Percentiles rank a stretch among this genome's conserved stretches.
phyloP scores from a whole-genome alignment of 2,797 vertebrate species.

The Pitangus sulphuratus region DNA sequence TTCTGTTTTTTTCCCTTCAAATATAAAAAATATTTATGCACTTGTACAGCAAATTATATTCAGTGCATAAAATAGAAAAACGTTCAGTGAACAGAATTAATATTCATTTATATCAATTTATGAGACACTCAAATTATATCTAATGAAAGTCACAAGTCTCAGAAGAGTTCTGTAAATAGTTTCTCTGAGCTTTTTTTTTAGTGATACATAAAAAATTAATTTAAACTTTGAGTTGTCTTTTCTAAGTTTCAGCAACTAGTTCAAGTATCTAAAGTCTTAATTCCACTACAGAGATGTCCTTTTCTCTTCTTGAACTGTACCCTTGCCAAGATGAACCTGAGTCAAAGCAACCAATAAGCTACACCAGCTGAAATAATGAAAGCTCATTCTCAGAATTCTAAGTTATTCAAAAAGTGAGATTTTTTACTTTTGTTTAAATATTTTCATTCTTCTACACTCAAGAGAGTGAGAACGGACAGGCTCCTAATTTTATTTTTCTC shows the following conservation, averaged over 20 bases:
- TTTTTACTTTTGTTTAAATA: background rate
- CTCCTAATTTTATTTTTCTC: background rate
- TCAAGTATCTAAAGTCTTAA: background rate
- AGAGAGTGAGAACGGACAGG: background rate
- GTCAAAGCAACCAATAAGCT: background rate
- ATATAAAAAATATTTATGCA: background rate
- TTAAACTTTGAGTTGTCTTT: background rate
- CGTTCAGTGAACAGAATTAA: background rate
- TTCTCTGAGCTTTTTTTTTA: background rate
- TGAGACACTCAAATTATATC: background rate
- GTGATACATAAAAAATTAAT: background rate
- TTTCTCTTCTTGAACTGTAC: background rate
- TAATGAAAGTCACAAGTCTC: background rate
- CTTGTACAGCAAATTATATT: background rate
- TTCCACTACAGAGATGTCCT: background rate
- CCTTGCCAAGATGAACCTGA: background rate
- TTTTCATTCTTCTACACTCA: background rate
- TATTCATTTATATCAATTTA: background rate
- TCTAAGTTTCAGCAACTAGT: background rate
- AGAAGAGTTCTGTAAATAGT: background rate
- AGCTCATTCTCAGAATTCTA: background rate
- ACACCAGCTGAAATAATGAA: background rate
- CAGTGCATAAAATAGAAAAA: background rate
- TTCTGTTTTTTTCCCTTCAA: background rate
- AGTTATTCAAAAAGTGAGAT: background rate